Percentiles rank a stretch among this genome's conserved stretches.
phyloP scores from a whole-genome alignment of 2,888 invertebrate species.

The Scaptomyza cyrtandrae region DNA sequence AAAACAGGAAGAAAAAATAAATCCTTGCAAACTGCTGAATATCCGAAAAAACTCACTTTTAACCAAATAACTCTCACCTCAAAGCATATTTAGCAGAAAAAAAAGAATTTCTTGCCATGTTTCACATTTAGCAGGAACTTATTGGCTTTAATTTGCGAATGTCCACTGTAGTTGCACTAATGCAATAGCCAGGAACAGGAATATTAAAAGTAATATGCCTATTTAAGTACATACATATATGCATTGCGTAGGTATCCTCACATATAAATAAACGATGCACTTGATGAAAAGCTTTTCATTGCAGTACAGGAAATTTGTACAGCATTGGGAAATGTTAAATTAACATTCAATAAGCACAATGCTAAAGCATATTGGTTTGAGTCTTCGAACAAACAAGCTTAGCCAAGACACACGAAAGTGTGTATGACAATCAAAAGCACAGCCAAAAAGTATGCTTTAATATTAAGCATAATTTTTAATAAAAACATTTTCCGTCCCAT shows the following conservation, averaged over 20 bases:
- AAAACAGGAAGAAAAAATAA: too few species aligned
- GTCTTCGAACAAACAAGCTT: not conserved
- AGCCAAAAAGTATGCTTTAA: constrained; percentile 3
- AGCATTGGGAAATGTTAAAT: not conserved
- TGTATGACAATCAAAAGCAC: not conserved
- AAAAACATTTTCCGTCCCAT: not conserved
- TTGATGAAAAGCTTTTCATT: not conserved
- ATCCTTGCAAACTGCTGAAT: too few species aligned
- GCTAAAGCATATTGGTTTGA: not conserved
- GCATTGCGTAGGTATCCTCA: not conserved
- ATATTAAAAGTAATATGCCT: too few species aligned
- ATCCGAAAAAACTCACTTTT: too few species aligned
- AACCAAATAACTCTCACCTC: too few species aligned
- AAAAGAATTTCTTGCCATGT: too few species aligned
- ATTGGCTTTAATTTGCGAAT: too few species aligned
- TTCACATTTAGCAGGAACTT: too few species aligned
- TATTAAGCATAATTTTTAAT: too few species aligned
- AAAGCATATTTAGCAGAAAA: too few species aligned
- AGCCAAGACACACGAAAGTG: not conserved
- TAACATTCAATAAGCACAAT: not conserved
- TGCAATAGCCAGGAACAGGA: too few species aligned
- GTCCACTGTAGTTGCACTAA: too few species aligned
- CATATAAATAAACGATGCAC: not conserved
- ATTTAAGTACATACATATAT: not conserved
- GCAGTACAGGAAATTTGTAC: not conserved